Conservation (phyloP, 92 coral and sea anemone species). For the Chrysogorgia sp. region DNA sequence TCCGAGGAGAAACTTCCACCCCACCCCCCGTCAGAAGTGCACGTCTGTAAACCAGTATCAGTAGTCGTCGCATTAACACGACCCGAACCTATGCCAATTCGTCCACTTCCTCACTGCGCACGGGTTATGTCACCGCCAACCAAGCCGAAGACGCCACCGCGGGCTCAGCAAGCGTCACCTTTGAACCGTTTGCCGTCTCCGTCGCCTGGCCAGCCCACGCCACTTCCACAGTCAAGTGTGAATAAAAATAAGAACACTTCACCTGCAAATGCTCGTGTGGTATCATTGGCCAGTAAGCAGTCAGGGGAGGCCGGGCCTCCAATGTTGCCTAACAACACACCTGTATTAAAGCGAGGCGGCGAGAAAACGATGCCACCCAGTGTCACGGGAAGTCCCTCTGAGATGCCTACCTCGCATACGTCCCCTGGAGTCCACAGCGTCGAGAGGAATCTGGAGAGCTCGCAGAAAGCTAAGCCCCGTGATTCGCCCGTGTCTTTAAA, state of each 20-base stretch:
- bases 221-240: neutral
- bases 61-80: neutral
- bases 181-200: constrained; percentile 26
- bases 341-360: too few species aligned
- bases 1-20: neutral
- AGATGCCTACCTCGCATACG: neutral
- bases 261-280: neutral
- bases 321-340: neutral
- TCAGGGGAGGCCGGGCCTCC: neutral
- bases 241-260: neutral
- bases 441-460: neutral
- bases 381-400: neutral
- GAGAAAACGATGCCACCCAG: too few species aligned
- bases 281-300: neutral
- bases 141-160: neutral
- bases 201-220: constrained; percentile 4
- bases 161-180: constrained; percentile 4
- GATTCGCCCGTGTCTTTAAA: neutral
- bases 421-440: neutral
- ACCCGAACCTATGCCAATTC: neutral
- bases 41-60: constrained; percentile 22
- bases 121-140: neutral
- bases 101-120: constrained; percentile 1
- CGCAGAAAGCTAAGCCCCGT: neutral
- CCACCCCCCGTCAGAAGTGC: neutral